Base-by-base conservation (phyloP, 2,888 invertebrate species). In the Drosophila diplacantha region DNA sequence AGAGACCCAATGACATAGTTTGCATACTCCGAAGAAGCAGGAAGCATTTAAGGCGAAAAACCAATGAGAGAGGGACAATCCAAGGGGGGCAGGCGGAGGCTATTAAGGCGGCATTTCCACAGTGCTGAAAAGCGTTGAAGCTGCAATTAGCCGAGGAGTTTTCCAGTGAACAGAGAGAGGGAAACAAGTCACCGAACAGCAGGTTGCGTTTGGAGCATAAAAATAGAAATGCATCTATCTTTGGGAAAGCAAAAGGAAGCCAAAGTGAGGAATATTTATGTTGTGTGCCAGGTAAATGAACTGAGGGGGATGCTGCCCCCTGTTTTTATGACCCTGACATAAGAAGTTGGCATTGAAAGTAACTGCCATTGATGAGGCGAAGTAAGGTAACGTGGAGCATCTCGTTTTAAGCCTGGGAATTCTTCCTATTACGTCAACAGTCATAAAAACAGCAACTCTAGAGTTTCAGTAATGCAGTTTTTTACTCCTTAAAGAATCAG, bases 1-100 rank as follows among this genome's bases (percentile, higher is more conserved):
- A 63, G 44, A 69, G 70, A 63, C 69, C 69, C 69, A 78, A 75
- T 78, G 83, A 78, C 78, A 83, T 75, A 83, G 78, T 69, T 81
- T 68, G 66, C 76, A 66, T 66, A 59, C 56, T 60, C 54, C 43
- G 55, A 62, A 70, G 77, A 74, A 32, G 46, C 47, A 38, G 41
- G 39, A 43, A 43, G 20, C 38, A 35, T 47, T 49, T 38, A 38
- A 47, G 58, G 47, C 22, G 69, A 35, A 51, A 32, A 34, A 20
- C 54, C 29, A n/a, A 38, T 26, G 35, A 37, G 43, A 9, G 26
- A n/a, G 32, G 49, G 16, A 22, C 26, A 49, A 29, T 39, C 22
- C 20, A 14, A n/a, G 39, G 26, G 26, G 29, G 29, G 20, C 18
- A 22, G 47, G n/a, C 29, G 57, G 47, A 60, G 71, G 57, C 83